Evolutionary conservation across 2,888 invertebrate species (phyloP).

Genomic region (Tipula lateralis): DNA sequence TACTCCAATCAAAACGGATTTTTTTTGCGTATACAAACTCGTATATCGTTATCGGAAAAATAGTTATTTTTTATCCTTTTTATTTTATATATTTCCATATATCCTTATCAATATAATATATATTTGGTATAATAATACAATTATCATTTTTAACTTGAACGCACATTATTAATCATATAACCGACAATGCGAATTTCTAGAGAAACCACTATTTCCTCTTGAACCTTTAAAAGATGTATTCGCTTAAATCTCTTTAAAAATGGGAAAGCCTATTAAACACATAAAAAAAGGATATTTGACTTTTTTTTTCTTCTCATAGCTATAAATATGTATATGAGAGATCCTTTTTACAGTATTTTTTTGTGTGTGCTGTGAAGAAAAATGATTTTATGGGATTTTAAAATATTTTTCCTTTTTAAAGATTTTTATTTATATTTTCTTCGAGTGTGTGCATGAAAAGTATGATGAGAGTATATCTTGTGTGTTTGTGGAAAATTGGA

Average conservation of each 20-base stretch:
- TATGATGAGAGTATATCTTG: background rate
- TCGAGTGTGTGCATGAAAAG: background rate
- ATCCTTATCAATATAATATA: constrained; percentile 5
- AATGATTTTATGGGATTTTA: constrained; percentile 19
- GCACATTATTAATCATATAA: background rate
- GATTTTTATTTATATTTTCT: background rate
- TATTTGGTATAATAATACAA: background rate
- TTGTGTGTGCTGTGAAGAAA: background rate
- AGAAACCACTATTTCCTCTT: background rate
- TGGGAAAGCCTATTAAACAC: background rate
- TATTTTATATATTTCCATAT: background rate
- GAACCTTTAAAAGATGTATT: background rate
- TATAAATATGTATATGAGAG: constrained; percentile 13
- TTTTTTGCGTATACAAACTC: background rate
- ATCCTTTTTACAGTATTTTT: background rate
- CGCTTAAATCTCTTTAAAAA: background rate
- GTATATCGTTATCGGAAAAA: background rate
- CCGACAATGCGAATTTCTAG: background rate
- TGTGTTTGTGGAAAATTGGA: background rate
- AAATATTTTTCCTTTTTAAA: background rate
- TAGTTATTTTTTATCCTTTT: background rate
- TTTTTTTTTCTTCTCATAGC: background rate
- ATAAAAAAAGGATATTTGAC: constrained; percentile 6
- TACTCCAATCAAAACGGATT: background rate
- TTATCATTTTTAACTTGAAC: constrained; percentile 11